phyloP scores from a whole-genome alignment of 2,888 invertebrate species.

The Pseudococcus longispinus region DNA sequence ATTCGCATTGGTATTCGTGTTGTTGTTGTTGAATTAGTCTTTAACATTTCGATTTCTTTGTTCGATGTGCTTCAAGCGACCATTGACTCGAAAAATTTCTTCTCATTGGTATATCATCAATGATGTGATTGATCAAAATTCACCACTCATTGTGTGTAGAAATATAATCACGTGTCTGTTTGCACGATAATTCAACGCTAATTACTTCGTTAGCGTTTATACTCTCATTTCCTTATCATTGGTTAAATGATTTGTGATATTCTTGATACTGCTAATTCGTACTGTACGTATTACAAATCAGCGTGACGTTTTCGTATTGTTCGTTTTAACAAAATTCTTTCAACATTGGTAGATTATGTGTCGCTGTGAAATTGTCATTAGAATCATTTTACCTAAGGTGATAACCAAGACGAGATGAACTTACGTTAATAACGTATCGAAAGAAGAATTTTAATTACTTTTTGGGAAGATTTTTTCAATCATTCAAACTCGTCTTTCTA shows the following conservation, averaged over 20 bases:
- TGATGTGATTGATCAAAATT: not conserved
- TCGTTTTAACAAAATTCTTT: not conserved
- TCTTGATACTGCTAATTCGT: not conserved
- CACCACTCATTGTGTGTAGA: not conserved
- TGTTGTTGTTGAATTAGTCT: not conserved
- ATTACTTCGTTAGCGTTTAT: not conserved
- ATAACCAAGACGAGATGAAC: not conserved
- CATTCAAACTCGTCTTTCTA: no score
- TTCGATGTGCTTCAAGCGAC: no score
- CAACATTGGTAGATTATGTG: not conserved
- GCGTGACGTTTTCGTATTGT: not conserved
- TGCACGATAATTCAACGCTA: not conserved
- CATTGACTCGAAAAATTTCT: not conserved
- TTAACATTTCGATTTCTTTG: not conserved
- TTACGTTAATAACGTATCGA: not conserved
- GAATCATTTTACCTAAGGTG: not conserved
- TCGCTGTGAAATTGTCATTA: not conserved
- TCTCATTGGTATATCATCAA: not conserved
- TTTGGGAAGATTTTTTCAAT: not conserved
- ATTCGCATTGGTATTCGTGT: not conserved
- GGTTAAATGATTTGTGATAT: not conserved
- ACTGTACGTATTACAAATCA: not conserved
- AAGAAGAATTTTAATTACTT: not conserved
- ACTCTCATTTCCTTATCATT: not conserved
- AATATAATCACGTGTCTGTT: not conserved